Conservation (phyloP, 2,797 vertebrate genomes). For the Malurus splendens region DNA sequence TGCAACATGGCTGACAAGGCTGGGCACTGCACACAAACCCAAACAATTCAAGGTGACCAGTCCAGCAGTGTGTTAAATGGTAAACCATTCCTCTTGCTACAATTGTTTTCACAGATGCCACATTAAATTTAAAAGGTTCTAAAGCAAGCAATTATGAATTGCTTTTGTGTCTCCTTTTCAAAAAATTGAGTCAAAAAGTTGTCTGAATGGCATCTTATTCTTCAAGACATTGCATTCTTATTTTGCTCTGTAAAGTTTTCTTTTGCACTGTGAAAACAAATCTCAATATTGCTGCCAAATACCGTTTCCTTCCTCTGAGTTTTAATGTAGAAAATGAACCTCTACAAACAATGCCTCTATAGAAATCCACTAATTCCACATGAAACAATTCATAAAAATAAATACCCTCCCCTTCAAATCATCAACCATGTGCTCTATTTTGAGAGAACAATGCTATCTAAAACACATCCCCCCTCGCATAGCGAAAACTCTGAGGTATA, state of each 20-base stretch:
- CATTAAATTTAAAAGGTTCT: neutral
- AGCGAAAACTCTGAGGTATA: neutral
- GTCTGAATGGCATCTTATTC: neutral
- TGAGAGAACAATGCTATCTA: conserved; percentile 52
- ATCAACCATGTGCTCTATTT: conserved; percentile 20
- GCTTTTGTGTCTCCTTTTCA: neutral
- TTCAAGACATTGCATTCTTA: neutral
- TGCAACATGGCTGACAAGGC: neutral
- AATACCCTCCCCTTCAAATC: neutral
- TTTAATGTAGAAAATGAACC: conserved; percentile 45
- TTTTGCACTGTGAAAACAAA: conserved; percentile 31
- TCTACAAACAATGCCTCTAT: conserved; percentile 51
- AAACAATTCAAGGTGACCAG: neutral
- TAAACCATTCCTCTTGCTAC: neutral
- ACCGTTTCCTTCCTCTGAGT: conserved; percentile 43
- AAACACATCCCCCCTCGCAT: neutral
- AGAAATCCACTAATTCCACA: conserved; percentile 49
- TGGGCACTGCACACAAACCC: neutral
- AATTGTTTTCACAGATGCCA: neutral
- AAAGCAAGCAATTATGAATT: neutral
- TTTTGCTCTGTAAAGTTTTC: conserved; percentile 4
- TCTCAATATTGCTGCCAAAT: conserved; percentile 32
- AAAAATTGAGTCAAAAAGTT: neutral
- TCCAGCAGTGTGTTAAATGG: neutral
- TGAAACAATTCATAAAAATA: conserved; percentile 43